Base-by-base conservation (phyloP, 2,888 invertebrate species). In the Aphidius colemani region DNA sequence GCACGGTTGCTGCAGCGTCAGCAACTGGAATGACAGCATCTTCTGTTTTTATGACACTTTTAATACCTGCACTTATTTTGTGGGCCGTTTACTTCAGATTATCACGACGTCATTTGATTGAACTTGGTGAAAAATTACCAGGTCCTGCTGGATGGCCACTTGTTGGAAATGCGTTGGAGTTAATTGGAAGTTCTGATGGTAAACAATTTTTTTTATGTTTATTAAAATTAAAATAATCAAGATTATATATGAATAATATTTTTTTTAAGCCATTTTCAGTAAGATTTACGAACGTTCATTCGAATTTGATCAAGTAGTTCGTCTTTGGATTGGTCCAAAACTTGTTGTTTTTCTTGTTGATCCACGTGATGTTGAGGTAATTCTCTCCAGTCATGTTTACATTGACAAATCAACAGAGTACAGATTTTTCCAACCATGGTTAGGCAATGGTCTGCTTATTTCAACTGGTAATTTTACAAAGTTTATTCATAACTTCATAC, bases 371-470 rank as follows among this genome's bases (percentile, higher is more conserved):
- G 89, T 91, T 46, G 93, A 93, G 81, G 84, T 92, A 57, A 88
- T 93, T 71, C 85, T 93, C 18, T 90, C 92, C 78, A 93, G 92
- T 72, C 89, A 92, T 75, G 89, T 90, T 2, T 89, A 91, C 81
- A 91, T 93, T 70, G 92, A 93, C 83, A 93, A 93, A 80, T 89
- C 92, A 39, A 83, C 87, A 9, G 92, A 93, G 75, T 93, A 93
- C 82, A 85, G 87, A 73, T 91, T 92, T 84, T 92, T 93, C 83
- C 88, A 91, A 76, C 93, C 93, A 0, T 93, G 93, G 93, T 87
- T 93, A 65, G 93, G 93, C 77, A 88, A 93, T 73, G 93, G 93
- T 74, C 88, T 93, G 7, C 87, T 93, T 41, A 92, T 93, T 75
- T 92, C 92, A 73, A 89, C 90, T 70, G 93, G 93, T 88, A 79